Evolutionary conservation across 1,140 invertebrate genomes (phyloP).

Genomic region (Drosophila carrolli): DNA sequence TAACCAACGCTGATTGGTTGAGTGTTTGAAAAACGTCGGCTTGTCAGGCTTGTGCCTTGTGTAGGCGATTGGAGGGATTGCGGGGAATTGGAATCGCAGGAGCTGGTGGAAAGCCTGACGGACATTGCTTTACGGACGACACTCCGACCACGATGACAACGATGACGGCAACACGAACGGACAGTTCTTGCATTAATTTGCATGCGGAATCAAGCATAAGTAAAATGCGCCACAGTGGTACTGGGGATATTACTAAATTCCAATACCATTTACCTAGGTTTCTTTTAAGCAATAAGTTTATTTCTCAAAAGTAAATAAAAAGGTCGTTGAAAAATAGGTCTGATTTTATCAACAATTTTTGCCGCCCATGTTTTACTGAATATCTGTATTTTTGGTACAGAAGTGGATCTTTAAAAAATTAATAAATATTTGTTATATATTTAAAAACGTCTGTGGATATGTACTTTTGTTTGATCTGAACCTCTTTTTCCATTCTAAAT

Average conservation of each 20-base stretch:
- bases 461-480: too few relatives aligned
- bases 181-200: conserved; percentile 79
- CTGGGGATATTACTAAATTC: not conserved
- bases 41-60: conserved; percentile 22
- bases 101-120: conserved; percentile 36
- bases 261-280: too few relatives aligned
- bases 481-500: too few relatives aligned
- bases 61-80: not conserved
- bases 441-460: too few relatives aligned
- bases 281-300: too few relatives aligned
- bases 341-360: too few relatives aligned
- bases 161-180: conserved; percentile 71
- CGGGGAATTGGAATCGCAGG: conserved; percentile 4
- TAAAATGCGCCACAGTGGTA: conserved; percentile 42
- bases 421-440: too few relatives aligned
- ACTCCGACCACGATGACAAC: conserved; percentile 56
- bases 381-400: too few relatives aligned
- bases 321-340: too few relatives aligned
- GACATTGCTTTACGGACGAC: conserved; percentile 40
- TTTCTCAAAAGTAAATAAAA: too few relatives aligned
- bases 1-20: conserved; percentile 82
- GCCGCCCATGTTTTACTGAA: too few relatives aligned
- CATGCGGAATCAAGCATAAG: conserved; percentile 69
- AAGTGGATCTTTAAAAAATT: too few relatives aligned
- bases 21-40: conserved; percentile 71